phyloP scores from a whole-genome alignment of 2,113 vertebrate species.

The Nothobranchius kuhntae region DNA sequence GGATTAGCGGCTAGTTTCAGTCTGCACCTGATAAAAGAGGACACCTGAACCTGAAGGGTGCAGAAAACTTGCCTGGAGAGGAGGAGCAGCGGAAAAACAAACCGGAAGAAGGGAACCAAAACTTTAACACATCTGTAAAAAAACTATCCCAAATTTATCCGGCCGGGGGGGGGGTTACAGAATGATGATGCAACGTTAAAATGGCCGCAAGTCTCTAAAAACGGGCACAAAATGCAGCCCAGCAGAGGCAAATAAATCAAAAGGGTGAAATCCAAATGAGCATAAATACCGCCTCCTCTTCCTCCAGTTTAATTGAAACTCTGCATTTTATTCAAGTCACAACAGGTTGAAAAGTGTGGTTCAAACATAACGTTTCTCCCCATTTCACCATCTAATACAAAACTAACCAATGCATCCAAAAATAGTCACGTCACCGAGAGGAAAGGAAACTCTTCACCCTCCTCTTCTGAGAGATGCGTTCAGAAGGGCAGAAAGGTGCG shows the following conservation, averaged over 20 bases:
- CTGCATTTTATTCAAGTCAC: conserved; percentile 73
- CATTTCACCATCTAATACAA: conserved; percentile 21
- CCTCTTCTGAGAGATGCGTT: conserved; percentile 52
- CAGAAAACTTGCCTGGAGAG: conserved; percentile 26
- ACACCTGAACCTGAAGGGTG: conserved; percentile 12
- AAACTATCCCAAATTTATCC: no score
- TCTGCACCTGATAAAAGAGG: conserved; percentile 18
- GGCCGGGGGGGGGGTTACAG: no score
- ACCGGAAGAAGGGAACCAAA: background rate
- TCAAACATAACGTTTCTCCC: conserved; percentile 33
- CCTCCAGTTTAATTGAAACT: conserved; percentile 68
- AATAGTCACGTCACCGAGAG: conserved; percentile 19
- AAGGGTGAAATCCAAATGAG: conserved; percentile 25
- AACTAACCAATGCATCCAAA: conserved; percentile 15
- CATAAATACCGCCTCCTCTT: conserved; percentile 56
- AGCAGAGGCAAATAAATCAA: conserved; percentile 36
- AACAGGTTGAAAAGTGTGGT: conserved; percentile 61
- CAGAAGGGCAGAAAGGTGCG: conserved; percentile 43
- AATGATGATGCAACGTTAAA: conserved; percentile 27
- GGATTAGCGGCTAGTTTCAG: conserved; percentile 9
- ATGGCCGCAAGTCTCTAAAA: conserved; percentile 26
- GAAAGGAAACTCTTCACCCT: conserved; percentile 49
- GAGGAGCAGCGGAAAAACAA: conserved; percentile 42
- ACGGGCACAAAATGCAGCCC: conserved; percentile 26
- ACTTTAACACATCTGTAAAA: no score